A percentile compares a stretch with the other conserved stretches of the same genome.
Evolutionary conservation across 2,113 vertebrate species (phyloP).

Genomic region (Pseudolaguvia tuberculata): DNA sequence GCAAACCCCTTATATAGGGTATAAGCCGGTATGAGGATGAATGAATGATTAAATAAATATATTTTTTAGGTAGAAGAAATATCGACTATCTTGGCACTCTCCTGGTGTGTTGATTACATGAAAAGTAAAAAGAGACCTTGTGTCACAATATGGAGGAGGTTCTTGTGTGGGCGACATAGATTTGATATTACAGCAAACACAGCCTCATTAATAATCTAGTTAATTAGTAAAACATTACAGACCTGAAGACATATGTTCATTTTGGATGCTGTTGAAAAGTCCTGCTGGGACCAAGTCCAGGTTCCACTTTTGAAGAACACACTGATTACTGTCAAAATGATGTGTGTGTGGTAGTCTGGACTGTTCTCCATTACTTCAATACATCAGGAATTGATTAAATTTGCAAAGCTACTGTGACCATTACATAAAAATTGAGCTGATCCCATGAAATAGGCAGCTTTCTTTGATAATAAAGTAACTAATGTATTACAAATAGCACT

Average conservation of each 20-base stretch:
- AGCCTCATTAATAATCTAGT: not conserved
- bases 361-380: constrained; percentile 1
- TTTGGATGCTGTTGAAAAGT: not conserved
- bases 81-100: not conserved
- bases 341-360: not conserved
- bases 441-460: not conserved
- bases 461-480: not conserved
- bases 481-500: not conserved
- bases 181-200: constrained; percentile 2
- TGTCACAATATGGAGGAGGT: not conserved
- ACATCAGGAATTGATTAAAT: not conserved
- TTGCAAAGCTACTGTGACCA: constrained; percentile 8
- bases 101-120: not conserved
- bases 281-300: constrained; percentile 4
- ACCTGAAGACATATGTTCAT: constrained; percentile 1
- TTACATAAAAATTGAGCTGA: constrained; percentile 2
- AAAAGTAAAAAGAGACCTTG: not conserved
- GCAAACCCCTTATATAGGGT: too few species aligned
- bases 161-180: not conserved
- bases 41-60: too few species aligned
- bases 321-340: constrained; percentile 7
- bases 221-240: not conserved
- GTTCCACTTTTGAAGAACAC: constrained; percentile 2
- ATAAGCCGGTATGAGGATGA: too few species aligned
- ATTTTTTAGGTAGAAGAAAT: not conserved